A percentile compares a stretch with the other conserved stretches of the same genome.
Conservation (phyloP, 2,797 vertebrate genomes). For the Crax fasciolata region DNA sequence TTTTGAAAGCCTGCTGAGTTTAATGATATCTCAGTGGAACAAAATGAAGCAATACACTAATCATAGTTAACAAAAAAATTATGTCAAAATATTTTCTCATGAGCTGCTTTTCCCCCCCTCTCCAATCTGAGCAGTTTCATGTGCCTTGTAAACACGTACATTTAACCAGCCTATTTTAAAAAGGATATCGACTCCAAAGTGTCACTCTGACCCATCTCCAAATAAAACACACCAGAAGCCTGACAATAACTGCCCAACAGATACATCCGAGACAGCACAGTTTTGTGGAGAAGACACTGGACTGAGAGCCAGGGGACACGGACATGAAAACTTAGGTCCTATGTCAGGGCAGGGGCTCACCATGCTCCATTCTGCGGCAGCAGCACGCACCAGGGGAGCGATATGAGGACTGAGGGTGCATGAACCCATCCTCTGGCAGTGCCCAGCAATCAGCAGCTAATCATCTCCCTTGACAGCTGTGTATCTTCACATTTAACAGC, state of each 20-base stretch:
- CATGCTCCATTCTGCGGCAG: background rate
- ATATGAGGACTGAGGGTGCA: accelerated
- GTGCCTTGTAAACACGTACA: background rate
- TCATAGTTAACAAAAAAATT: background rate
- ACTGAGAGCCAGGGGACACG: background rate
- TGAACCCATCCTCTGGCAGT: accelerated
- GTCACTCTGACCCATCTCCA: background rate
- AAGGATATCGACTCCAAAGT: background rate
- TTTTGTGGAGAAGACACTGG: no score
- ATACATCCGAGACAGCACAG: background rate
- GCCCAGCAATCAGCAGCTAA: background rate
- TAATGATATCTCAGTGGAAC: conserved; percentile 35
- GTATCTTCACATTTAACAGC: background rate
- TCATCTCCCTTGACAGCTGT: background rate
- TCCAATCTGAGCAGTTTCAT: background rate
- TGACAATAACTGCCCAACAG: background rate
- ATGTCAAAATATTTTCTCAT: background rate
- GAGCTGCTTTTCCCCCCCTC: background rate
- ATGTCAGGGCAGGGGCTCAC: background rate
- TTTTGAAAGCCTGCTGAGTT: conserved; percentile 1
- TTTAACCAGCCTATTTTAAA: background rate
- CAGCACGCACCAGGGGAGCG: accelerated
- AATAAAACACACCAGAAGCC: background rate
- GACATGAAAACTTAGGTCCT: background rate
- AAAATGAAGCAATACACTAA: conserved; percentile 35